These are phyloP conservation scores for Taurulus bubalis DNA, from an alignment of 2,113 vertebrate genomes.

Conservation along the genomic window DNA sequence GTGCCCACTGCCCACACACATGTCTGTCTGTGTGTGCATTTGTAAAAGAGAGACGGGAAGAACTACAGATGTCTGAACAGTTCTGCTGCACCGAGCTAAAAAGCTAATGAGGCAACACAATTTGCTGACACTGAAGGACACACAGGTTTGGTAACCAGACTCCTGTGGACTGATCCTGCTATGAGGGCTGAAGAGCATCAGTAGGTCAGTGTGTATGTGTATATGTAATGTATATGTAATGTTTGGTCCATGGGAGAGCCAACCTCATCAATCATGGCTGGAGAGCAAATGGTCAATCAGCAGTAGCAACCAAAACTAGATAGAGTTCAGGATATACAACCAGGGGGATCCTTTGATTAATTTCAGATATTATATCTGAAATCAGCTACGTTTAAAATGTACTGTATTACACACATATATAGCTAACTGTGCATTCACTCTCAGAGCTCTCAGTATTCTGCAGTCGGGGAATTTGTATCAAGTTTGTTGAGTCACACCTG, in stretches of 20 bases:
- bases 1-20: slow-evolving; percentile 42
- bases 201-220: slow-evolving; percentile 54
- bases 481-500: slow-evolving; percentile 2
- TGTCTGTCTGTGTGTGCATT: slow-evolving; percentile 26
- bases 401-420: background rate
- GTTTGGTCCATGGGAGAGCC: slow-evolving; percentile 45
- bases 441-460: background rate
- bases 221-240: slow-evolving; percentile 8
- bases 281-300: slow-evolving; percentile 52
- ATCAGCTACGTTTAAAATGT: background rate
- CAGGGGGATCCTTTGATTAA: background rate
- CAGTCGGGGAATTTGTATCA: background rate
- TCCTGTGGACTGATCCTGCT: slow-evolving; percentile 52
- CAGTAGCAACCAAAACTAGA: slow-evolving; percentile 34
- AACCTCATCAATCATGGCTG: slow-evolving; percentile 43
- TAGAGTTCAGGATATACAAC: slow-evolving; percentile 6
- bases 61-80: slow-evolving; percentile 59
- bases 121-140: slow-evolving; percentile 40
- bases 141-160: slow-evolving; percentile 66
- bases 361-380: background rate
- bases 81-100: slow-evolving; percentile 41
- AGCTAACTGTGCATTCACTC: background rate
- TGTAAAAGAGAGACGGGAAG: slow-evolving; percentile 2
- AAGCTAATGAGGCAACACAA: slow-evolving; percentile 51
- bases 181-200: slow-evolving; percentile 55